Conservation (phyloP, 2,113 vertebrate genomes). For the Perognathus longimembris region DNA sequence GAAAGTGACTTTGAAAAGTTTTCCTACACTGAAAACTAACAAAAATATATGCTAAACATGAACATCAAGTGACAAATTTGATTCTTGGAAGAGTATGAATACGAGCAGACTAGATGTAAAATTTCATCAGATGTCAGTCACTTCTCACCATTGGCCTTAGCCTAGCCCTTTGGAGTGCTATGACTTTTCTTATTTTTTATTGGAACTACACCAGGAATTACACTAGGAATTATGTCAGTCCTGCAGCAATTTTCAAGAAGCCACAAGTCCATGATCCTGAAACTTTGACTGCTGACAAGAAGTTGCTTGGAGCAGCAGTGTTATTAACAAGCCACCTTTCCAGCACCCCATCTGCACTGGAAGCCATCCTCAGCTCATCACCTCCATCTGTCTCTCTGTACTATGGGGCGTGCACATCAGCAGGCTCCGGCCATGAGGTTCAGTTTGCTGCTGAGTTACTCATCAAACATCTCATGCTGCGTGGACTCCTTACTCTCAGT, state of each 20-base stretch:
- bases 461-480: constrained; percentile 80
- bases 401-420: constrained; percentile 61
- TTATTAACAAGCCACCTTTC: constrained; percentile 83
- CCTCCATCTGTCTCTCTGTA: constrained; percentile 83
- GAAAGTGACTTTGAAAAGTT: neutral
- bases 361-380: constrained; percentile 75
- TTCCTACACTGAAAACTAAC: constrained; percentile 37
- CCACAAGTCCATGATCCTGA: constrained; percentile 82
- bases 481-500: constrained; percentile 72
- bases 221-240: constrained; percentile 79
- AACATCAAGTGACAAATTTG: constrained; percentile 41
- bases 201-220: constrained; percentile 78
- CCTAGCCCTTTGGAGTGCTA: constrained; percentile 59
- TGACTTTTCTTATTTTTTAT: constrained; percentile 74
- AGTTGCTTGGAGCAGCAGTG: constrained; percentile 84
- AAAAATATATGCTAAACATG: neutral
- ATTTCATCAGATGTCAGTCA: constrained; percentile 68
- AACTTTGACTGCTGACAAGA: constrained; percentile 85
- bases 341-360: constrained; percentile 73
- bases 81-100: constrained; percentile 22
- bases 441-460: constrained; percentile 81
- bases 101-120: constrained; percentile 24
- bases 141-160: constrained; percentile 44
- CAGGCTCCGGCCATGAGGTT: constrained; percentile 79
- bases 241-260: constrained; percentile 85